These are phyloP conservation scores for Polymixis flavicincta DNA, from an alignment of 2,888 invertebrate species.

Conservation along the genomic window DNA sequence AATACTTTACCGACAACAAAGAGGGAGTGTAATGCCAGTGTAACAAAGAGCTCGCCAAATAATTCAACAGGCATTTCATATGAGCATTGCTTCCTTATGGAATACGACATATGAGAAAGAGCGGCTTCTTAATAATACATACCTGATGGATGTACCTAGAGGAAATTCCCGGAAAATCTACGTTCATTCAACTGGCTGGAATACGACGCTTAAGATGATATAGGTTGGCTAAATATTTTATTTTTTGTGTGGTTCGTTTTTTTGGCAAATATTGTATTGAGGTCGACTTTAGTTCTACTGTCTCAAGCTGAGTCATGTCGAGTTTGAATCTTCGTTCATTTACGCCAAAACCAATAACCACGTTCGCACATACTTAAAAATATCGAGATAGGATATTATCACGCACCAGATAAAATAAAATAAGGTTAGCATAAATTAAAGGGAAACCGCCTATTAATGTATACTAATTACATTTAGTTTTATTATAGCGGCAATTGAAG, in stretches of 20 bases:
- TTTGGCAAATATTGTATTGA: neutral
- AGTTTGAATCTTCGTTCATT: neutral
- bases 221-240: conserved; percentile 6
- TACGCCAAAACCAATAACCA: neutral
- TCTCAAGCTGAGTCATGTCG: neutral
- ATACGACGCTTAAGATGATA: conserved; percentile 1
- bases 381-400: no score
- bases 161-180: conserved; percentile 47
- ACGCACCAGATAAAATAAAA: no score
- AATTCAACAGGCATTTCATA: conserved; percentile 69
- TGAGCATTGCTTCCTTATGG: conserved; percentile 64
- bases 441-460: no score
- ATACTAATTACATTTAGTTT: no score
- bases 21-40: conserved; percentile 44
- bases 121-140: conserved; percentile 63
- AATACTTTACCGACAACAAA: conserved; percentile 60
- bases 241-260: neutral
- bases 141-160: conserved; percentile 57
- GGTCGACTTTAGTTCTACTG: neutral
- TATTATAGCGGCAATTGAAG: no score
- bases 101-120: conserved; percentile 60
- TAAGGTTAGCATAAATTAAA: no score
- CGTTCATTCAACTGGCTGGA: conserved; percentile 38
- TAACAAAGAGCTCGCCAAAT: conserved; percentile 61
- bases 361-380: no score